phyloP scores from a whole-genome alignment of 2,888 invertebrate species.

The Panopea generosa region DNA sequence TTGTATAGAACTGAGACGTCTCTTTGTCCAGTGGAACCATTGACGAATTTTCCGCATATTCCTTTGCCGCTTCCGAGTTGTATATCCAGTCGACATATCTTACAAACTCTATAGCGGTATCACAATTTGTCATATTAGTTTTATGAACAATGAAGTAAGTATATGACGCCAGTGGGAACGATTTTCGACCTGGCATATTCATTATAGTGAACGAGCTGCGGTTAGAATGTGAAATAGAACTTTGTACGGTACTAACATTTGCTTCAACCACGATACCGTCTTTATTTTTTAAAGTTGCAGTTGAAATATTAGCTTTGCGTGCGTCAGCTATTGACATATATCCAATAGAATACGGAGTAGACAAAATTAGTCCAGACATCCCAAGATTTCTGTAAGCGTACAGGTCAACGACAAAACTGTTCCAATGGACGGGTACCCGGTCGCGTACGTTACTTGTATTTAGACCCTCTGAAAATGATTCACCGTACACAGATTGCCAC shows the following conservation, averaged over 20 bases:
- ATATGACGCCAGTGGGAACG: constrained; percentile 80
- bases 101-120: constrained; percentile 75
- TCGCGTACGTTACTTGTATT: constrained; percentile 9
- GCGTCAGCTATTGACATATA: constrained; percentile 78
- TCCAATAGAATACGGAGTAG: constrained; percentile 74
- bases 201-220: constrained; percentile 41
- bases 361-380: constrained; percentile 71
- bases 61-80: constrained; percentile 43
- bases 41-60: constrained; percentile 45
- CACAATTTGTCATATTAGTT: constrained; percentile 68
- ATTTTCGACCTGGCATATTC: constrained; percentile 49
- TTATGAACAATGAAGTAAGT: constrained; percentile 77
- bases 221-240: constrained; percentile 69
- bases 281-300: constrained; percentile 71
- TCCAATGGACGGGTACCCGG: constrained; percentile 64
- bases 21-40: constrained; percentile 72
- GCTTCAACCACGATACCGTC: constrained; percentile 65
- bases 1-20: constrained; percentile 54
- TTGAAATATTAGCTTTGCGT: constrained; percentile 38
- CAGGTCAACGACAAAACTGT: constrained; percentile 54
- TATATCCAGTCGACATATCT: constrained; percentile 79
- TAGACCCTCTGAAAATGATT: constrained; percentile 67
- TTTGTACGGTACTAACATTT: constrained; percentile 61
- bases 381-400: constrained; percentile 73
- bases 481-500: constrained; percentile 74